Conservation (phyloP, 2,797 vertebrate species). For the Leptoclinus maculatus region DNA sequence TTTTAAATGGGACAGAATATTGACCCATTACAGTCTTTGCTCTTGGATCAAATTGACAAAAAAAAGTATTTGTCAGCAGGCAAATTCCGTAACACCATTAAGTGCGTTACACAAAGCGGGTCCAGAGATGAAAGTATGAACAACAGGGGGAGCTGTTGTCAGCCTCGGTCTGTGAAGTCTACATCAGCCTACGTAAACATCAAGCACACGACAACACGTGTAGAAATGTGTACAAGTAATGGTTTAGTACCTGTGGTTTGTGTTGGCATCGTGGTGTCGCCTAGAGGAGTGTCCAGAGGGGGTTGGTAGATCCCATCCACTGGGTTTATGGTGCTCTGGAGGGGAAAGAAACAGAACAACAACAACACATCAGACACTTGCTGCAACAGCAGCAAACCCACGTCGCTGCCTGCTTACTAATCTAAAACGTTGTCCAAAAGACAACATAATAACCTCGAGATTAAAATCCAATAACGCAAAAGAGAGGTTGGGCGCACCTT, state of each 20-base stretch:
- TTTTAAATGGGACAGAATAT: neutral
- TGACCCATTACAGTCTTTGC: neutral
- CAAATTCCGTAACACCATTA: neutral
- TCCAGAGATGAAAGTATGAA: slow-evolving; percentile 3
- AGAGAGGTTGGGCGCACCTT: neutral
- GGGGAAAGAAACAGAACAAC: slow-evolving; percentile 45
- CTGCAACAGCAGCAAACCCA: slow-evolving; percentile 12
- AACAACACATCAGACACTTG: neutral
- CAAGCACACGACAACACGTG: neutral
- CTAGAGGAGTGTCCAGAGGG: slow-evolving; percentile 89
- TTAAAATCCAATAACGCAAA: neutral
- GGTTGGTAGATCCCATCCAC: slow-evolving; percentile 97
- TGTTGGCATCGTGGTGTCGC: slow-evolving; percentile 93
- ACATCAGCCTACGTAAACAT: neutral
- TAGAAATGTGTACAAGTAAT: neutral
- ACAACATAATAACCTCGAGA: neutral
- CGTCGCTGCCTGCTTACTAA: slow-evolving; percentile 45
- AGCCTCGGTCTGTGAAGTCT: neutral
- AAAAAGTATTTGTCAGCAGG: neutral
- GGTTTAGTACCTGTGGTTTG: slow-evolving; percentile 90
- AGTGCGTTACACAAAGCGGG: neutral
- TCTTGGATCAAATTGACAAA: neutral
- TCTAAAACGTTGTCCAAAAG: neutral
- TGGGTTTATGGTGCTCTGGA: slow-evolving; percentile 98
- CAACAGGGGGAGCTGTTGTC: slow-evolving; percentile 60